These are phyloP conservation scores for Prionace glauca DNA, from an alignment of 2,797 vertebrate genomes.

Conservation along the genomic window DNA sequence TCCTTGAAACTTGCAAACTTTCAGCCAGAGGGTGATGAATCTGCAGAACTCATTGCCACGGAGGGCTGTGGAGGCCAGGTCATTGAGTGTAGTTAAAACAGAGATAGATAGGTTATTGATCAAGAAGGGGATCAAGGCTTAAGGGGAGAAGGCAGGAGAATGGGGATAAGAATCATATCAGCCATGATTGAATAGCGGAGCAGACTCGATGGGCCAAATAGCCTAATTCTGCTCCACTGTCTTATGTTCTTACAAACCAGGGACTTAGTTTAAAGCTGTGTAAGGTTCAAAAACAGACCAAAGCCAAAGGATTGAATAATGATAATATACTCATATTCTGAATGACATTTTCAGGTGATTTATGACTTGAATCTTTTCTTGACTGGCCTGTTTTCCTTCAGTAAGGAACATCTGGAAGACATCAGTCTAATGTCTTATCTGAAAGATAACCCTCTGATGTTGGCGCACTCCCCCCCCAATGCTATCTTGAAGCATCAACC, in stretches of 20 bases:
- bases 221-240: too few species aligned
- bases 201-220: too few species aligned
- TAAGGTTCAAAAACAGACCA: not conserved
- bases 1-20: too few species aligned
- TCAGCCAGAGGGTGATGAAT: too few species aligned
- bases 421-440: not conserved
- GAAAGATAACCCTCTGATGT: not conserved
- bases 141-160: too few species aligned
- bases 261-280: not conserved
- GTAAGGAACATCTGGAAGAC: not conserved
- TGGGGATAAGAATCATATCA: too few species aligned
- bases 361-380: not conserved
- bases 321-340: not conserved
- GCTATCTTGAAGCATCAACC: not conserved
- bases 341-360: not conserved
- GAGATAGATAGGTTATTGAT: too few species aligned
- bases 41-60: too few species aligned
- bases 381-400: not conserved
- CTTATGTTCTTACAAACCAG: not conserved
- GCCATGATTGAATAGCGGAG: too few species aligned
- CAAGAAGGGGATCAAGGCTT: too few species aligned
- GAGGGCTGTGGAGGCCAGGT: too few species aligned
- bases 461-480: not conserved
- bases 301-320: not conserved
- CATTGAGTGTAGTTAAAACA: too few species aligned